A percentile compares a stretch with the other conserved stretches of the same genome.
These are phyloP conservation scores for Tympanuchus pallidicinctus DNA, from an alignment of 2,113 vertebrate species.

Conservation along the genomic window DNA sequence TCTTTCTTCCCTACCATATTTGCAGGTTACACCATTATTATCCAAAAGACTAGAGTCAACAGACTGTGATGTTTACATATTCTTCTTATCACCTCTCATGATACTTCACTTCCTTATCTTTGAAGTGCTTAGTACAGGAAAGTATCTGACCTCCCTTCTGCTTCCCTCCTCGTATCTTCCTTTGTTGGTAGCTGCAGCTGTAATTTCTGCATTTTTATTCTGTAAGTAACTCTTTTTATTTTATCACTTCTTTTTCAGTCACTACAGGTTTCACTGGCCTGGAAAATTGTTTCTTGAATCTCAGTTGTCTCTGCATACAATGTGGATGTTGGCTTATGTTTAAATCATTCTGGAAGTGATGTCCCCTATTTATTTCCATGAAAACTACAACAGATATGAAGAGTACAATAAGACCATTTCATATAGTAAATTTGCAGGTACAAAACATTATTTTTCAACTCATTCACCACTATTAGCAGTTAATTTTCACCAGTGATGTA, in stretches of 20 bases:
- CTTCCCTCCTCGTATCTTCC: not conserved
- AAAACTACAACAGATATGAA: not conserved
- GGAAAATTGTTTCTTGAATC: not conserved
- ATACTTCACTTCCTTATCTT: constrained; percentile 51
- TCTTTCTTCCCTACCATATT: not conserved
- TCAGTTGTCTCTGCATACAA: not conserved
- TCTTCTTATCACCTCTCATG: constrained; percentile 39
- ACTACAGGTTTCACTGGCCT: not conserved
- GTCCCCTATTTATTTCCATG: not conserved
- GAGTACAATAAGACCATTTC: not conserved
- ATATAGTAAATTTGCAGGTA: not conserved
- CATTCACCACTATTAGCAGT: no score
- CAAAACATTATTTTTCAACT: no score
- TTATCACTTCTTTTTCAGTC: not conserved
- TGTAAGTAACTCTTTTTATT: not conserved
- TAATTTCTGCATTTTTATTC: constrained; percentile 17
- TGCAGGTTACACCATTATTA: not conserved
- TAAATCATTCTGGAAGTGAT: not conserved
- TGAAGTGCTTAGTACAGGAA: constrained; percentile 28
- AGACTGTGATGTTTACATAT: constrained; percentile 57
- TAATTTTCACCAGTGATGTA: no score
- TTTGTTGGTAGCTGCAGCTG: not conserved
- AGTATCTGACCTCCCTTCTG: not conserved
- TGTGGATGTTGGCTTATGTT: not conserved
- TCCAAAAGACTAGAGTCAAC: not conserved